Percentiles rank a stretch among this genome's conserved stretches.
Conservation (phyloP, 2,797 vertebrate genomes). For the Limnodromus scolopaceus region DNA sequence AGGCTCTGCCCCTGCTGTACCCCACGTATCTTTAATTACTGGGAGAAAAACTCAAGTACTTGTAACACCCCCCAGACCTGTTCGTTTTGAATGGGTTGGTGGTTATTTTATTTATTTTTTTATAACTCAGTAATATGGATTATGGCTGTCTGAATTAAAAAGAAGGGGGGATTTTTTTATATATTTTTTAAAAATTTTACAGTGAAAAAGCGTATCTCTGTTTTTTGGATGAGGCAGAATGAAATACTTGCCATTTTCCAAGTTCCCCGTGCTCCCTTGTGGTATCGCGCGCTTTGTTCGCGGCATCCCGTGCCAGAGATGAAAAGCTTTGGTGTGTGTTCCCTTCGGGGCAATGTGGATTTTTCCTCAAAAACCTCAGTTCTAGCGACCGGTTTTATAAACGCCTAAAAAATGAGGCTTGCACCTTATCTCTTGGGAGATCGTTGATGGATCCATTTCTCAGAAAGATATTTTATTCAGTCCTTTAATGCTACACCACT, state of each 20-base stretch:
- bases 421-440: slow-evolving; percentile 67
- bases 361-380: slow-evolving; percentile 37
- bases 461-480: slow-evolving; percentile 70
- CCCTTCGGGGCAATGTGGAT: slow-evolving; percentile 3
- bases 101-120: background rate
- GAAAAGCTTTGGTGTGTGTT: background rate
- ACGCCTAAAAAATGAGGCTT: slow-evolving; percentile 53
- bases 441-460: slow-evolving; percentile 63
- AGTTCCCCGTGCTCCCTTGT: background rate
- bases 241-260: background rate
- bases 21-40: background rate
- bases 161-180: background rate
- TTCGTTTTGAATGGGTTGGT: background rate
- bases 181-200: background rate
- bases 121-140: background rate
- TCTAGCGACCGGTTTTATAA: slow-evolving; percentile 18
- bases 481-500: slow-evolving; percentile 53
- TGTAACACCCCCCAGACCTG: background rate
- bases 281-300: accelerated
- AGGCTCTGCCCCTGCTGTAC: background rate
- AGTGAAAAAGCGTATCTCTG: background rate
- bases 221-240: background rate
- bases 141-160: background rate
- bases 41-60: background rate
- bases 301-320: background rate